Evolutionary conservation across 2,888 invertebrate genomes (phyloP).

Genomic region (Dexiosoma caninum): DNA sequence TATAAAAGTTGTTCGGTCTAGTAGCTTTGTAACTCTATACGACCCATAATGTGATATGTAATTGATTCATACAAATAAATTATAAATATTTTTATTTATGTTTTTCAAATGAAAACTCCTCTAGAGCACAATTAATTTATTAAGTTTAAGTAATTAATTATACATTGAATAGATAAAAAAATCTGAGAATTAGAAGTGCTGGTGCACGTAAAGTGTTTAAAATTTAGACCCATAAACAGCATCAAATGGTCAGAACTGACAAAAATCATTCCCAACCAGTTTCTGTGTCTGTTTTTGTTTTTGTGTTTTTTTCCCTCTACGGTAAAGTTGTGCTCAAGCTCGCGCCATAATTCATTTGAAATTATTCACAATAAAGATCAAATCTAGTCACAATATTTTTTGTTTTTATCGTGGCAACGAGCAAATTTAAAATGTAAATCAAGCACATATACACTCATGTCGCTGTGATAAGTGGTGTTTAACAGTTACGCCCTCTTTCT

Average conservation of each 20-base stretch:
- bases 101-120: slow-evolving; percentile 19
- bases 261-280: slow-evolving; percentile 38
- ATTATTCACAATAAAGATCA: slow-evolving; percentile 39
- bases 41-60: background rate
- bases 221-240: slow-evolving; percentile 30
- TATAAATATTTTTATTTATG: background rate
- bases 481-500: slow-evolving; percentile 57
- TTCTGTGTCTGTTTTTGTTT: no score
- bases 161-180: slow-evolving; percentile 33
- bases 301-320: no score
- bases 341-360: slow-evolving; percentile 29
- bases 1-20: background rate
- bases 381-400: background rate
- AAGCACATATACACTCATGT: slow-evolving; percentile 17
- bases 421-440: slow-evolving; percentile 48
- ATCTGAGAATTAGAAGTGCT: slow-evolving; percentile 22
- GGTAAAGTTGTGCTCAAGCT: slow-evolving; percentile 36
- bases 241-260: slow-evolving; percentile 46
- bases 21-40: slow-evolving; percentile 17
- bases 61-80: background rate
- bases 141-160: slow-evolving; percentile 43
- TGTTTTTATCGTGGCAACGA: background rate
- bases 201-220: slow-evolving; percentile 7
- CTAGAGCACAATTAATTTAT: slow-evolving; percentile 45
- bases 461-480: slow-evolving; percentile 59